These are phyloP conservation scores for Catocala nupta DNA, from an alignment of 2,888 invertebrate genomes.

Conservation along the genomic window DNA sequence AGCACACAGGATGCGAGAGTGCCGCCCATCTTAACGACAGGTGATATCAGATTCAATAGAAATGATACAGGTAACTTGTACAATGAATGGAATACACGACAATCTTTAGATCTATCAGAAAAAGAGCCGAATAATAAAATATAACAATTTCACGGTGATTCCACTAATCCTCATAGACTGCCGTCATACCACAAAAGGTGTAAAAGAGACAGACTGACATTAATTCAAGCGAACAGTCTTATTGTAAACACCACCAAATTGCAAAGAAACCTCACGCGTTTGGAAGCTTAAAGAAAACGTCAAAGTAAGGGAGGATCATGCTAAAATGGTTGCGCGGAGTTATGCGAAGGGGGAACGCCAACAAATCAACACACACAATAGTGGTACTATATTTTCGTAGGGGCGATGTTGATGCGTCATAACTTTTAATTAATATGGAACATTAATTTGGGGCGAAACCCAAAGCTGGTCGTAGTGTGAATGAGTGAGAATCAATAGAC, in stretches of 20 bases:
- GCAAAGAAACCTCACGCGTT: slow-evolving; percentile 48
- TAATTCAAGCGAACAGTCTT: slow-evolving; percentile 75
- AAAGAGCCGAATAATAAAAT: slow-evolving; percentile 57
- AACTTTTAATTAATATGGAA: slow-evolving; percentile 84
- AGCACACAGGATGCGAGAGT: slow-evolving; percentile 24
- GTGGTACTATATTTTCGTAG: slow-evolving; percentile 64
- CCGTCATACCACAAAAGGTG: slow-evolving; percentile 72
- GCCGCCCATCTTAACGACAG: slow-evolving; percentile 33
- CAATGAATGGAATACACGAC: slow-evolving; percentile 56
- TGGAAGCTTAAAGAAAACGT: slow-evolving; percentile 30
- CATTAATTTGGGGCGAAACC: slow-evolving; percentile 73
- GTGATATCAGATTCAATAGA: slow-evolving; percentile 44
- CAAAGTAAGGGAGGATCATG: slow-evolving; percentile 56
- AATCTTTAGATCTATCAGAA: slow-evolving; percentile 56
- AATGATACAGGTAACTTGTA: slow-evolving; percentile 58
- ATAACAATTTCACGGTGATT: slow-evolving; percentile 69
- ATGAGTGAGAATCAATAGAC: slow-evolving; percentile 63
- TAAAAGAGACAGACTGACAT: slow-evolving; percentile 66
- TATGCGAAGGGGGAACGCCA: slow-evolving; percentile 72
- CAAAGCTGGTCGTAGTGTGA: slow-evolving; percentile 62
- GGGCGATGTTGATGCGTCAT: slow-evolving; percentile 79
- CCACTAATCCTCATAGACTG: slow-evolving; percentile 73
- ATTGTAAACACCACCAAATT: slow-evolving; percentile 65
- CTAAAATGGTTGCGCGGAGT: slow-evolving; percentile 65
- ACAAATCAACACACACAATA: slow-evolving; percentile 77